Conservation (phyloP, 2,113 vertebrate species). For the Datnioides undecimradiatus region DNA sequence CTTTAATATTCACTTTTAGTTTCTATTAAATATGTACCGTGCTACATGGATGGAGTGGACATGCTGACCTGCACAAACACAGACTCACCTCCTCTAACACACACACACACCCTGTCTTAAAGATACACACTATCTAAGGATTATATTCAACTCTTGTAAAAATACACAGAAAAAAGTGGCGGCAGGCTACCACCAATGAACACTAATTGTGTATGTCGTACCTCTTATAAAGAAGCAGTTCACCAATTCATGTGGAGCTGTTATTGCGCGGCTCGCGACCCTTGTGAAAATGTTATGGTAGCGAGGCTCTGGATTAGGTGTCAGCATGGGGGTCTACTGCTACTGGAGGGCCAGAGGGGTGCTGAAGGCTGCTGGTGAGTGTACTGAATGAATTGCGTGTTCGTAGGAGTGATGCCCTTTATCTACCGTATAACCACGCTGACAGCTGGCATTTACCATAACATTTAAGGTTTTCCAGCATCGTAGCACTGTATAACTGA, state of each 20-base stretch:
- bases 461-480: too few species aligned
- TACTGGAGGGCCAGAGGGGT: slow-evolving; percentile 9
- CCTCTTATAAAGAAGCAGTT: slow-evolving; percentile 79
- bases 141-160: slow-evolving; percentile 60
- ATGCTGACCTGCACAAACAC: background rate
- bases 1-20: background rate
- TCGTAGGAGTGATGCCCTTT: background rate
- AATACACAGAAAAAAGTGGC: slow-evolving; percentile 67
- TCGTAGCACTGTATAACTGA: background rate
- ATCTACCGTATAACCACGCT: background rate
- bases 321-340: slow-evolving; percentile 53
- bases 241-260: slow-evolving; percentile 77
- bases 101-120: slow-evolving; percentile 1
- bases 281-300: slow-evolving; percentile 85
- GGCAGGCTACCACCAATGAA: slow-evolving; percentile 67
- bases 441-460: too few species aligned
- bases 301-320: slow-evolving; percentile 78
- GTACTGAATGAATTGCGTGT: slow-evolving; percentile 5
- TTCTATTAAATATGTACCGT: too few species aligned
- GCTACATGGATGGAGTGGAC: background rate
- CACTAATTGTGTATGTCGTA: slow-evolving; percentile 79
- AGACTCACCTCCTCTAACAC: background rate
- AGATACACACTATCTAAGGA: slow-evolving; percentile 49
- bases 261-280: slow-evolving; percentile 73
- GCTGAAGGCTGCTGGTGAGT: slow-evolving; percentile 22